phyloP scores from a whole-genome alignment of 2,888 invertebrate species.

The Caenorhabditis parvicauda region DNA sequence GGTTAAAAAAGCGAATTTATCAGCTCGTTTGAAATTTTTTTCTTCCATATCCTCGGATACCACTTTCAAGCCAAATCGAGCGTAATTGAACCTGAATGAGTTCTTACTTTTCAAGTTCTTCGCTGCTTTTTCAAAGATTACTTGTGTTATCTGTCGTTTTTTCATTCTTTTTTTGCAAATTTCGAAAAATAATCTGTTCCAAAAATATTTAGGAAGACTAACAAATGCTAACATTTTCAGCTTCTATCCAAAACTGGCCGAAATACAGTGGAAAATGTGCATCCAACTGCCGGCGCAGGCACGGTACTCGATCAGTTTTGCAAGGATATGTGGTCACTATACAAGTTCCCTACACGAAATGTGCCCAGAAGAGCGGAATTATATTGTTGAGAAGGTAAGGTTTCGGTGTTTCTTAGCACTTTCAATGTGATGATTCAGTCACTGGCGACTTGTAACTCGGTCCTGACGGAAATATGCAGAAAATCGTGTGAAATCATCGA shows the following conservation, averaged over 20 bases:
- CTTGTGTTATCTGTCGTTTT: too few species aligned
- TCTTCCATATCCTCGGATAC: too few species aligned
- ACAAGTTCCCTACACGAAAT: conserved; percentile 95
- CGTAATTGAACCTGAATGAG: too few species aligned
- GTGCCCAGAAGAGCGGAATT: conserved; percentile 83
- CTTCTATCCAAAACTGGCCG: conserved; percentile 53
- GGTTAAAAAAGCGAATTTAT: neutral
- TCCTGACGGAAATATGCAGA: conserved; percentile 96
- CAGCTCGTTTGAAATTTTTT: neutral
- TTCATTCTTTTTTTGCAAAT: too few species aligned
- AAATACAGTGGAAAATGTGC: conserved; percentile 91
- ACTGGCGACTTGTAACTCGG: conserved; percentile 91
- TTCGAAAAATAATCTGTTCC: too few species aligned
- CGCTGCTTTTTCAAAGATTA: too few species aligned
- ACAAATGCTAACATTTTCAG: conserved; percentile 69
- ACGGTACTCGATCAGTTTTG: conserved; percentile 94
- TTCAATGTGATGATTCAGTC: conserved; percentile 15
- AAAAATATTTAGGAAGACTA: neutral
- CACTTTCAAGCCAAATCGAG: too few species aligned
- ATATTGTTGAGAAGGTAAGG: conserved; percentile 43
- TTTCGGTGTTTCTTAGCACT: neutral
- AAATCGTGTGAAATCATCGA: conserved; percentile 98
- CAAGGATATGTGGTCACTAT: conserved; percentile 94
- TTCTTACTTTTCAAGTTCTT: too few species aligned
- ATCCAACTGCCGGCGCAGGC: conserved; percentile 92